phyloP scores from a whole-genome alignment of 2,113 vertebrate genomes.

The Halichoerus grypus region DNA sequence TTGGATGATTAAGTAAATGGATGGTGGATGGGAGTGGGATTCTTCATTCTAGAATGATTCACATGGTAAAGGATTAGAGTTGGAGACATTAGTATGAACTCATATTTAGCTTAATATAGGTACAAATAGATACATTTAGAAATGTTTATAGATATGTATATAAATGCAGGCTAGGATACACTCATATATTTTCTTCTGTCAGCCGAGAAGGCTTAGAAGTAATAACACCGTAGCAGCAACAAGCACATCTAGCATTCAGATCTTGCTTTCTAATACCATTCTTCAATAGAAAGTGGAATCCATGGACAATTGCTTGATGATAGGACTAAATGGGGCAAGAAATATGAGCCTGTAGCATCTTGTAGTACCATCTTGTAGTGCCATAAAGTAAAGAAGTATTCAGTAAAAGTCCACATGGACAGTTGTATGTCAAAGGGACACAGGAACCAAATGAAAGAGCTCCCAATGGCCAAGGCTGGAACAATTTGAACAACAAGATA shows the following conservation, averaged over 20 bases:
- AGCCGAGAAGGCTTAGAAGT: not conserved
- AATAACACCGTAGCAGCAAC: not conserved
- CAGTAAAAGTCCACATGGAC: slow-evolving; percentile 26
- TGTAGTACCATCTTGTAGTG: slow-evolving; percentile 19
- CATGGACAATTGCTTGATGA: not conserved
- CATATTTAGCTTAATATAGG: slow-evolving; percentile 22
- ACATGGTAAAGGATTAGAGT: not conserved
- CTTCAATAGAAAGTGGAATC: not conserved
- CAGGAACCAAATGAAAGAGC: not conserved
- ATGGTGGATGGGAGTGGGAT: not conserved
- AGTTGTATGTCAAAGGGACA: not conserved
- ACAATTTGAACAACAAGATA: slow-evolving; percentile 19
- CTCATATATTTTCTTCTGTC: slow-evolving; percentile 20
- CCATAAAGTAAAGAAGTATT: slow-evolving; percentile 33
- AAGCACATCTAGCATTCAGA: not conserved
- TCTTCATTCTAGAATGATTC: not conserved
- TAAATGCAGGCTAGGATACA: not conserved
- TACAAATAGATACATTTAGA: not conserved
- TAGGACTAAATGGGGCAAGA: not conserved
- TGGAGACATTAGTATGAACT: not conserved
- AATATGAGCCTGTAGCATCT: not conserved
- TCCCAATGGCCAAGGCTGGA: not conserved
- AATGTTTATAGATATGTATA: not conserved
- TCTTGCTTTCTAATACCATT: slow-evolving; percentile 38
- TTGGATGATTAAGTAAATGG: not conserved